Conservation (phyloP, 1,140 invertebrate species). For the Colletes latitarsis region DNA sequence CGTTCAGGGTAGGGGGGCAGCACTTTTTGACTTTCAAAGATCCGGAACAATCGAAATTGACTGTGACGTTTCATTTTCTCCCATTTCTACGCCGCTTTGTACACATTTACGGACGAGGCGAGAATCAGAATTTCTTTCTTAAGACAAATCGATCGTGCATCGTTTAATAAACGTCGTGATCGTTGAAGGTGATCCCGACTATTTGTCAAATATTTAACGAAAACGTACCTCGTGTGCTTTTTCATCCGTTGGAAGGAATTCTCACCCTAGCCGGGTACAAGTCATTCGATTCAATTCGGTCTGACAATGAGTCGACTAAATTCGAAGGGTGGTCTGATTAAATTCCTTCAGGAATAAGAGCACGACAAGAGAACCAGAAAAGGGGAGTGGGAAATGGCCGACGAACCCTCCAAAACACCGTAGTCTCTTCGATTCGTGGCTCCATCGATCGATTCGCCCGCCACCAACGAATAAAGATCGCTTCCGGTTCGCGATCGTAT, state of each 20-base stretch:
- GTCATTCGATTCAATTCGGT: conserved; percentile 58
- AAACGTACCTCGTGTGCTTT: conserved; percentile 5
- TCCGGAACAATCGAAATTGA: too few species aligned
- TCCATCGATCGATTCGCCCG: conserved; percentile 13
- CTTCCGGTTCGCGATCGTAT: conserved; percentile 22
- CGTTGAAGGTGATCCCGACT: too few species aligned
- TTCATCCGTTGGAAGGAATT: conserved; percentile 43
- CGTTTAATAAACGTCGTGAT: too few species aligned
- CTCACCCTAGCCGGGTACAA: conserved; percentile 14
- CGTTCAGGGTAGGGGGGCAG: too few species aligned
- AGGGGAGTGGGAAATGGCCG: conserved; percentile 21
- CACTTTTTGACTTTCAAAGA: too few species aligned
- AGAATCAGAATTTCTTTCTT: too few species aligned
- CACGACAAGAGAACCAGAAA: conserved; percentile 6
- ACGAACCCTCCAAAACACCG: conserved; percentile 49
- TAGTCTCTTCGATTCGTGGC: neutral
- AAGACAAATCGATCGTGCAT: too few species aligned
- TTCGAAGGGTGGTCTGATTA: conserved; percentile 65
- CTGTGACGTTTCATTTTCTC: too few species aligned
- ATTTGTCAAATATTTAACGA: conserved; percentile 50
- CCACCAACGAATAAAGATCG: neutral
- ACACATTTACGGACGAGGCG: too few species aligned
- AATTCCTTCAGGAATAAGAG: conserved; percentile 57
- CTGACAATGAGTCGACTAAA: conserved; percentile 29
- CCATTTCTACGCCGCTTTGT: too few species aligned